These are phyloP conservation scores for Asarcornis scutulata DNA, from an alignment of 2,113 vertebrate species.

Conservation along the genomic window DNA sequence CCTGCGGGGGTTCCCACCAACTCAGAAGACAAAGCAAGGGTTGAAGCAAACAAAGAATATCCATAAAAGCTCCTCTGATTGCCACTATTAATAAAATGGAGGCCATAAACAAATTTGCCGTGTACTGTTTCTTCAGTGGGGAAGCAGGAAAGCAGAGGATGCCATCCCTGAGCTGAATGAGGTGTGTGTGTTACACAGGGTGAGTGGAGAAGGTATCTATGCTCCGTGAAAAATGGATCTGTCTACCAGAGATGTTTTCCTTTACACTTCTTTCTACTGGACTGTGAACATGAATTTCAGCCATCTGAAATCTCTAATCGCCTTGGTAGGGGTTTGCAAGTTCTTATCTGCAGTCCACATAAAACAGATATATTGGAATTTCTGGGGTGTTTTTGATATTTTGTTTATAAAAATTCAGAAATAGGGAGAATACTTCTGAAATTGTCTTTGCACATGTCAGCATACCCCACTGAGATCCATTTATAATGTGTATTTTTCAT, in stretches of 20 bases:
- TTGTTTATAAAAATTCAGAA: background rate
- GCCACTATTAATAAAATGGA: slow-evolving; percentile 66
- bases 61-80: slow-evolving; percentile 65
- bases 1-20: slow-evolving; percentile 65
- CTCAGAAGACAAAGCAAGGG: slow-evolving; percentile 63
- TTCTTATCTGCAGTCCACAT: background rate
- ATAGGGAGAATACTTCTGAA: slow-evolving; percentile 14
- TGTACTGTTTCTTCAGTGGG: slow-evolving; percentile 38
- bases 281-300: background rate
- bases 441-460: background rate
- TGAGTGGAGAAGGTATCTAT: background rate
- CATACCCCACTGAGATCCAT: background rate
- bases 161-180: background rate
- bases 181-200: background rate
- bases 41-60: slow-evolving; percentile 55
- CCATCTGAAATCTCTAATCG: background rate
- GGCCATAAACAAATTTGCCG: slow-evolving; percentile 63
- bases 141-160: background rate
- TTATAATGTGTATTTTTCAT: background rate
- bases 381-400: background rate
- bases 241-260: background rate
- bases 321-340: background rate
- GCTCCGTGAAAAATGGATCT: background rate
- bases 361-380: slow-evolving; percentile 34
- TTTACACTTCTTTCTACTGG: background rate